Conservation (phyloP, 2,797 vertebrate species). For the Garrulus glandarius region DNA sequence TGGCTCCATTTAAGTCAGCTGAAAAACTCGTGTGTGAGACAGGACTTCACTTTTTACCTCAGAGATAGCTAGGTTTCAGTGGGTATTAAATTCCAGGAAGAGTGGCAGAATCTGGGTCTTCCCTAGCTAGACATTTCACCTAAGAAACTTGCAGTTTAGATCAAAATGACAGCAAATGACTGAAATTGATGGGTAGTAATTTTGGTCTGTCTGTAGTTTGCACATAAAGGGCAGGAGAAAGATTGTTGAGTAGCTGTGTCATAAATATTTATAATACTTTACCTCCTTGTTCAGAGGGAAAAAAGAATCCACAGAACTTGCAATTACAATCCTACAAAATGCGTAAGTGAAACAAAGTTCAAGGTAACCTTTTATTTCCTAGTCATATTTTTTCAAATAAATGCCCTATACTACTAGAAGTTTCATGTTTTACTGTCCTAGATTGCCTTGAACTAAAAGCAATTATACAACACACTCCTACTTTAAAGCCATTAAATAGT, state of each 20-base stretch:
- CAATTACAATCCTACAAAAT: slow-evolving; percentile 18
- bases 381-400: slow-evolving; percentile 2
- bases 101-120: not conserved
- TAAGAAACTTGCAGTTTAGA: not conserved
- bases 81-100: not conserved
- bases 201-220: not conserved
- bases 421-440: slow-evolving; percentile 6
- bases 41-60: not conserved
- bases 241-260: not conserved
- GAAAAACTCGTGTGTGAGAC: not conserved
- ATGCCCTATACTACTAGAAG: not conserved
- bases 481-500: slow-evolving; percentile 13
- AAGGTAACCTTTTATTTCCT: slow-evolving; percentile 57
- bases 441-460: slow-evolving; percentile 21
- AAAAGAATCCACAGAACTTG: not conserved
- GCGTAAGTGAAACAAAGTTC: slow-evolving; percentile 58
- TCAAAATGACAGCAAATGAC: not conserved
- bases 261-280: slow-evolving; percentile 27
- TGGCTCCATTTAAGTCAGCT: not conserved
- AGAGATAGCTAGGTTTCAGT: not conserved
- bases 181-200: not conserved
- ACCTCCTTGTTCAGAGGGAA: not conserved
- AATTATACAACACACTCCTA: not conserved
- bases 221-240: not conserved
- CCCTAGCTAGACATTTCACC: not conserved